These are phyloP conservation scores for Vultur gryphus DNA, from an alignment of 2,797 vertebrate genomes.

Conservation along the genomic window DNA sequence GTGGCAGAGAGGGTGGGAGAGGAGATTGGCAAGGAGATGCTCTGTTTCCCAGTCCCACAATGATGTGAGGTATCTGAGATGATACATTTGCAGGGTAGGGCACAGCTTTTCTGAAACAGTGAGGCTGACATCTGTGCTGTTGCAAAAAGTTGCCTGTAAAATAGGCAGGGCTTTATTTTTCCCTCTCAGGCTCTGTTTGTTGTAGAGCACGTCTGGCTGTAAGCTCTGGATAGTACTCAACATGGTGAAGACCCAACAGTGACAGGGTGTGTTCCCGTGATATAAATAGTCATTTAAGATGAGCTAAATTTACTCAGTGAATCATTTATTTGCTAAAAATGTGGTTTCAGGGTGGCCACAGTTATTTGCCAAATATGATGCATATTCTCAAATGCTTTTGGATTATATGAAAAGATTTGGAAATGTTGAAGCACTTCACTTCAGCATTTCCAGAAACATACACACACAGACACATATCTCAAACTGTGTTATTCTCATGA, in stretches of 20 bases:
- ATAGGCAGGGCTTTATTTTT: conserved; percentile 38
- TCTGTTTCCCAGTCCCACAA: not conserved
- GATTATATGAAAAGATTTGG: conserved; percentile 1
- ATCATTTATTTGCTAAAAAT: conserved; percentile 69
- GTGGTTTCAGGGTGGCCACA: conserved; percentile 47
- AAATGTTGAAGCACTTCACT: conserved; percentile 4
- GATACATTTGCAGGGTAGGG: not conserved
- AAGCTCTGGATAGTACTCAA: conserved; percentile 35
- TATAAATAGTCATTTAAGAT: conserved; percentile 64
- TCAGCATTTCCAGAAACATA: not conserved
- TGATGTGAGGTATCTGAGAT: not conserved
- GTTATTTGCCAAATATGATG: conserved; percentile 56
- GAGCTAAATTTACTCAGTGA: conserved; percentile 64
- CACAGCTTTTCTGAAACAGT: not conserved
- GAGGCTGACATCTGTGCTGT: conserved; percentile 10
- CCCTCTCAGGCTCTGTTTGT: conserved; percentile 30
- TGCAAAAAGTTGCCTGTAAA: conserved; percentile 33
- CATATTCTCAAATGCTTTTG: conserved; percentile 23
- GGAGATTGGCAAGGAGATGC: not conserved
- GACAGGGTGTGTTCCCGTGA: conserved; percentile 48
- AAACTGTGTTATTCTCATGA: not conserved
- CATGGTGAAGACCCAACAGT: conserved; percentile 46
- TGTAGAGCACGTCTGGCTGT: conserved; percentile 36
- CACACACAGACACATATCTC: not conserved
- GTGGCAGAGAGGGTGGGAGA: not conserved